Percentiles rank a stretch among this genome's conserved stretches.
Evolutionary conservation across 1,140 invertebrate genomes (phyloP).

Genomic region (Drosophila prosaltans): DNA sequence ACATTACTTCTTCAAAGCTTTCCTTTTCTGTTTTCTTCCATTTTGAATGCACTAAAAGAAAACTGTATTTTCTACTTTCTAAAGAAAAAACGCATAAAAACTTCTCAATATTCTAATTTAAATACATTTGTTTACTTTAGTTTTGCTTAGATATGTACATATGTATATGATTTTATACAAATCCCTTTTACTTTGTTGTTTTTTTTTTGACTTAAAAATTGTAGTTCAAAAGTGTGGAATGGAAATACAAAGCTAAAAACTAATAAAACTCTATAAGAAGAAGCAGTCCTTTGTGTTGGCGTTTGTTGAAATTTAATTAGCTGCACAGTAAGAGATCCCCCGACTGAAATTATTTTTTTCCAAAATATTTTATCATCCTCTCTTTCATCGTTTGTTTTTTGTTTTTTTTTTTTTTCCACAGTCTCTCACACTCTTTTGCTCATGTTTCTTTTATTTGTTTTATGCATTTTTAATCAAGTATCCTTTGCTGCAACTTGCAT

Average conservation of each 20-base stretch:
- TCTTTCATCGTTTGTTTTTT: not conserved
- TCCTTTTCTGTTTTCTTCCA: no score
- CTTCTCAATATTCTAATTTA: no score
- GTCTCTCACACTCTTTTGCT: not conserved
- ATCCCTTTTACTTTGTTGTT: no score
- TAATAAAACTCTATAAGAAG: not conserved
- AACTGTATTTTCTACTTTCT: no score
- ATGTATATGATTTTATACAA: no score
- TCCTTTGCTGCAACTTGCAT: slow-evolving; percentile 36
- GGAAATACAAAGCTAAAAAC: not conserved
- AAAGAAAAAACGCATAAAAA: no score
- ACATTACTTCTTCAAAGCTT: no score
- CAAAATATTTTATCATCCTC: slow-evolving; percentile 31
- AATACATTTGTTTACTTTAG: no score
- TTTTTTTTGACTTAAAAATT: no score
- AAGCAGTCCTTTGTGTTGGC: not conserved
- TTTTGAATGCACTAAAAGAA: no score
- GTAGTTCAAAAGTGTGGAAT: not conserved
- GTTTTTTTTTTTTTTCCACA: slow-evolving; percentile 9
- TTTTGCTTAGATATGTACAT: no score
- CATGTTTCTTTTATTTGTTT: not conserved
- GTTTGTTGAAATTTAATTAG: slow-evolving; percentile 50
- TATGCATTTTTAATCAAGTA: slow-evolving; percentile 48
- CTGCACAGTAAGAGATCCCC: slow-evolving; percentile 7
- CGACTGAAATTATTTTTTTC: slow-evolving; percentile 30